Conservation (phyloP, 2,797 vertebrate species). For the Amphiprion clarkii region DNA sequence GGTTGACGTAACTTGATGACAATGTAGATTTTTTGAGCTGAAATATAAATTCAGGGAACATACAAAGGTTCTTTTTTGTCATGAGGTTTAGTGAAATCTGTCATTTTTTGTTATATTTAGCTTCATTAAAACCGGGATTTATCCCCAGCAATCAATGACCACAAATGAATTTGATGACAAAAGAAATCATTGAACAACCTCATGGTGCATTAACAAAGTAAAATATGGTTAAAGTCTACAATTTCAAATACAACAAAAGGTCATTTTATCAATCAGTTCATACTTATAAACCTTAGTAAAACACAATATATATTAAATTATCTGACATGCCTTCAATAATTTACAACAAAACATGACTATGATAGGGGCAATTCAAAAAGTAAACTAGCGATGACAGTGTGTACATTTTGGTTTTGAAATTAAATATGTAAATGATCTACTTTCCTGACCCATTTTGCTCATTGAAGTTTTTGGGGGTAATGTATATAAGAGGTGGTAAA, state of each 20-base stretch:
- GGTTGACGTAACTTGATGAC: slow-evolving; percentile 21
- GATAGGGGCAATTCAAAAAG: slow-evolving; percentile 15
- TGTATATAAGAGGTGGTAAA: slow-evolving; percentile 17
- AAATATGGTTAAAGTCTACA: background rate
- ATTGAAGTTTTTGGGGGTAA: slow-evolving; percentile 1
- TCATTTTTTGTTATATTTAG: background rate
- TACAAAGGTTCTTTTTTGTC: background rate
- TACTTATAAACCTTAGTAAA: slow-evolving; percentile 19
- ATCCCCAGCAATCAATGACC: background rate
- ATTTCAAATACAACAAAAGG: slow-evolving; percentile 2
- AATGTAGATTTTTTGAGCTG: slow-evolving; percentile 1
- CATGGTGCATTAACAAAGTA: background rate
- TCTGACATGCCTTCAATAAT: slow-evolving; percentile 36
- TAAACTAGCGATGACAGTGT: slow-evolving; percentile 35
- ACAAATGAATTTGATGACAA: slow-evolving; percentile 5
- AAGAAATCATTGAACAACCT: background rate
- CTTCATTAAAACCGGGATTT: slow-evolving; percentile 10
- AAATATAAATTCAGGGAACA: slow-evolving; percentile 9
- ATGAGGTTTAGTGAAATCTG: background rate
- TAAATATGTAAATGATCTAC: slow-evolving; percentile 7
- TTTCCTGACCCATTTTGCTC: slow-evolving; percentile 26
- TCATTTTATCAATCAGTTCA: slow-evolving; percentile 33
- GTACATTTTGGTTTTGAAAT: slow-evolving; percentile 33
- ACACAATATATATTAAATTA: slow-evolving; percentile 41
- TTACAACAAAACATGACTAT: slow-evolving; percentile 33